Evolutionary conservation across 1,140 invertebrate genomes (phyloP).

Genomic region (Melanaphis sacchari): DNA sequence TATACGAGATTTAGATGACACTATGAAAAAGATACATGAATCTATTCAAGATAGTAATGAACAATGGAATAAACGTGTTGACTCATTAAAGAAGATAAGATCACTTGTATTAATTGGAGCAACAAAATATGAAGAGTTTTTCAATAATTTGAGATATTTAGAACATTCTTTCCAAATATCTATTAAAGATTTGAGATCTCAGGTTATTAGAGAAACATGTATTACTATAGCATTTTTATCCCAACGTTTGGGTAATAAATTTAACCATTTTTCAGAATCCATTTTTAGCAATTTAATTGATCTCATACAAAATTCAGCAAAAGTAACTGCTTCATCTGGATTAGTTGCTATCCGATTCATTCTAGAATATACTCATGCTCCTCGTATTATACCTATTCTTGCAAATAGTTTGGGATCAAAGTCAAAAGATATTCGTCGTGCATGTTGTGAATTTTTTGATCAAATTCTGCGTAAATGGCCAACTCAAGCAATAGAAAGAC

Average conservation of each 20-base stretch:
- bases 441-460: slow-evolving; percentile 86
- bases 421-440: slow-evolving; percentile 88
- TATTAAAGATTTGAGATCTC: slow-evolving; percentile 85
- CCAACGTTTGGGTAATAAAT: slow-evolving; percentile 79
- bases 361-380: slow-evolving; percentile 84
- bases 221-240: slow-evolving; percentile 92
- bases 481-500: slow-evolving; percentile 79
- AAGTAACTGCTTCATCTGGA: slow-evolving; percentile 91
- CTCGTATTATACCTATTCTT: slow-evolving; percentile 86
- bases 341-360: slow-evolving; percentile 87
- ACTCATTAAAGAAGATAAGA: slow-evolving; percentile 88
- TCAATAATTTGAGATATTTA: slow-evolving; percentile 76
- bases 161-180: slow-evolving; percentile 83
- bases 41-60: slow-evolving; percentile 80
- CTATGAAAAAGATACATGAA: slow-evolving; percentile 77
- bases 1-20: slow-evolving; percentile 81
- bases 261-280: slow-evolving; percentile 84
- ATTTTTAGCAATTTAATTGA: slow-evolving; percentile 85
- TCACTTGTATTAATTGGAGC: slow-evolving; percentile 82
- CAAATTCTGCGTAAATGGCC: slow-evolving; percentile 87
- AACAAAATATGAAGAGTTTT: slow-evolving; percentile 82
- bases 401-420: slow-evolving; percentile 81
- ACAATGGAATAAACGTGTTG: slow-evolving; percentile 92
- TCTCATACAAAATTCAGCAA: slow-evolving; percentile 94
- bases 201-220: slow-evolving; percentile 93